A percentile compares a stretch with the other conserved stretches of the same genome.
Evolutionary conservation across 2,888 invertebrate genomes (phyloP).

Genomic region (Athalia cordata): DNA sequence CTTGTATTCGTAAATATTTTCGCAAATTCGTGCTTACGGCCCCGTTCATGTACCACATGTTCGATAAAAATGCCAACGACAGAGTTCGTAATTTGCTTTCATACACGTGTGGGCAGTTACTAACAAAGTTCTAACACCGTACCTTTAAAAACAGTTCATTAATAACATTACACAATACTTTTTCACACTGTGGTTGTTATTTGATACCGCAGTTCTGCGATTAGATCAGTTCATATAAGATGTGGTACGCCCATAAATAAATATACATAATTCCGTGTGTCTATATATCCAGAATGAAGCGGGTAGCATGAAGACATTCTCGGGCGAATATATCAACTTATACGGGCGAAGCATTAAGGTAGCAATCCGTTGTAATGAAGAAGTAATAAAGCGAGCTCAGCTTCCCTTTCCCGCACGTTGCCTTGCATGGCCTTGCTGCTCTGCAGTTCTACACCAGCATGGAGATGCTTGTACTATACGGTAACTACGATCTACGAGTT

Average conservation of each 20-base stretch:
- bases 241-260: too few species aligned
- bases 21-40: neutral
- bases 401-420: neutral
- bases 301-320: constrained; percentile 36
- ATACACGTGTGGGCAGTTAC: neutral
- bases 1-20: neutral
- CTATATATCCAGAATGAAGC: constrained; percentile 17
- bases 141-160: neutral
- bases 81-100: neutral
- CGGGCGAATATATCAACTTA: constrained; percentile 33
- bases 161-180: neutral
- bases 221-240: constrained; percentile 14
- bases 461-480: constrained; percentile 17
- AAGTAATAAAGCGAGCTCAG: constrained; percentile 38
- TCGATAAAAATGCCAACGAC: neutral
- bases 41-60: neutral
- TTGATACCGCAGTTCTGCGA: neutral
- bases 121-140: neutral
- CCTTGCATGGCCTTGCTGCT: constrained; percentile 22
- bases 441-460: constrained; percentile 33
- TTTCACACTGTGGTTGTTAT: too few species aligned
- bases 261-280: too few species aligned
- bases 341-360: constrained; percentile 34
- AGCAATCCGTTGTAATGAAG: constrained; percentile 43
- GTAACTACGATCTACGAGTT: constrained; percentile 42